Conservation (phyloP, 1,140 invertebrate genomes). For the Zaprionus davidi region DNA sequence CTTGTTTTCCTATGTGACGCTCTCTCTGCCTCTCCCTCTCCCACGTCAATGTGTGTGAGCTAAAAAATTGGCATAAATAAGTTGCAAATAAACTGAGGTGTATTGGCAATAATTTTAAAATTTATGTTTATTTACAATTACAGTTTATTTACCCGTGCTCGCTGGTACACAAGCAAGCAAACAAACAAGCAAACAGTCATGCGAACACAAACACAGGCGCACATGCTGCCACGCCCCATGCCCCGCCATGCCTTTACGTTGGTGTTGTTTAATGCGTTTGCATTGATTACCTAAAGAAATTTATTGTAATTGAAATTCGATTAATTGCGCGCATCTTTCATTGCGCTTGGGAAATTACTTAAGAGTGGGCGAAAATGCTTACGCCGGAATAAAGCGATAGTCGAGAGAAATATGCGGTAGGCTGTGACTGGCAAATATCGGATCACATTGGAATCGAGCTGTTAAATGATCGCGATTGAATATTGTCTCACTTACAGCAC, state of each 20-base stretch:
- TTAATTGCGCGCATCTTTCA: constrained; percentile 9
- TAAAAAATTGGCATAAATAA: constrained; percentile 65
- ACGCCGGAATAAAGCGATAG: background rate
- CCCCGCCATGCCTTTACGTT: background rate
- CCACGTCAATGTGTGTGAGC: background rate
- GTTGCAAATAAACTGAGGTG: constrained; percentile 68
- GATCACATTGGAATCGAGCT: background rate
- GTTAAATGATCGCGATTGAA: background rate
- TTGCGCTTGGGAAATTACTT: constrained; percentile 1
- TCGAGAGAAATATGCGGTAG: background rate
- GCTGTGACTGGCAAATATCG: background rate
- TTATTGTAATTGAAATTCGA: constrained; percentile 11
- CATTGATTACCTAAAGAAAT: constrained; percentile 8
- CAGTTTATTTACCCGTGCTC: constrained; percentile 67
- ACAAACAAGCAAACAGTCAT: constrained; percentile 1
- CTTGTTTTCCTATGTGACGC: too few relatives aligned
- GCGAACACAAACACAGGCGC: constrained; percentile 2
- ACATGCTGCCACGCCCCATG: constrained; percentile 11
- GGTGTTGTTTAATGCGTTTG: constrained; percentile 4
- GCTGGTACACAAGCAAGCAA: constrained; percentile 36
- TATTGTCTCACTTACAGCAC: background rate
- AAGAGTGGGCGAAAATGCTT: background rate
- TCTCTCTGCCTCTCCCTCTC: background rate
- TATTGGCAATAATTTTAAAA: constrained; percentile 76
- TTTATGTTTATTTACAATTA: constrained; percentile 81